These are phyloP conservation scores for Trissolcus basalis DNA, from an alignment of 1,140 invertebrate genomes.

Conservation along the genomic window DNA sequence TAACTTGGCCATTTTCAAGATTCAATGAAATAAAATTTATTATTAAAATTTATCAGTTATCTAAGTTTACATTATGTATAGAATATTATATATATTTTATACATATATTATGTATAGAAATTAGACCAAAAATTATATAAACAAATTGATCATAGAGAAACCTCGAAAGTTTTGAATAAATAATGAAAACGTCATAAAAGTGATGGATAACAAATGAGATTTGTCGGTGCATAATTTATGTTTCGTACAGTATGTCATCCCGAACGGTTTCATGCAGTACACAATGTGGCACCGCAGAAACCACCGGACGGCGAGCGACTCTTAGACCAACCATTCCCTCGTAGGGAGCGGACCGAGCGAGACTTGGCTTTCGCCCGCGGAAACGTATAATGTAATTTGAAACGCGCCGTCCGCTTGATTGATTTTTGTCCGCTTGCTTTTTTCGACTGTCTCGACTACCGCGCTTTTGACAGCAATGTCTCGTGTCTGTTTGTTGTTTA, in stretches of 20 bases:
- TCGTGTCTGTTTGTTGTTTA: neutral
- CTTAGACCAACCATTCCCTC: conserved; percentile 25
- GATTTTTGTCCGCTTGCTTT: conserved; percentile 23
- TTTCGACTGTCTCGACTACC: neutral
- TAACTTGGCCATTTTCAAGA: too few species aligned
- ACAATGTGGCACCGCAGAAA: conserved; percentile 24
- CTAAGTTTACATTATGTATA: too few species aligned
- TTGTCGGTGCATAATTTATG: too few species aligned
- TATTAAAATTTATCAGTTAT: too few species aligned
- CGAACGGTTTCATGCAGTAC: too few species aligned
- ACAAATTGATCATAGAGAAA: neutral
- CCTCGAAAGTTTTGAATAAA: neutral
- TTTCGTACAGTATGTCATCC: neutral
- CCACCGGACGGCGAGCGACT: conserved; percentile 2
- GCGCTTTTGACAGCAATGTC: conserved; percentile 1
- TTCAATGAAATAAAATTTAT: too few species aligned
- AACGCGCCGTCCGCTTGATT: conserved; percentile 29
- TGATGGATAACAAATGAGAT: too few species aligned
- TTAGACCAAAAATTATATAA: too few species aligned
- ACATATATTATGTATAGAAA: too few species aligned
- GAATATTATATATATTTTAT: too few species aligned
- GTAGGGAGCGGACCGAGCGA: conserved; percentile 8
- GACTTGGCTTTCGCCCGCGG: conserved; percentile 34
- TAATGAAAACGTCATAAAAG: neutral
- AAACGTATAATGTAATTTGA: conserved; percentile 41